These are phyloP conservation scores for Cryptomyrus ogoouensis DNA, from an alignment of 2,113 vertebrate species.

Conservation along the genomic window DNA sequence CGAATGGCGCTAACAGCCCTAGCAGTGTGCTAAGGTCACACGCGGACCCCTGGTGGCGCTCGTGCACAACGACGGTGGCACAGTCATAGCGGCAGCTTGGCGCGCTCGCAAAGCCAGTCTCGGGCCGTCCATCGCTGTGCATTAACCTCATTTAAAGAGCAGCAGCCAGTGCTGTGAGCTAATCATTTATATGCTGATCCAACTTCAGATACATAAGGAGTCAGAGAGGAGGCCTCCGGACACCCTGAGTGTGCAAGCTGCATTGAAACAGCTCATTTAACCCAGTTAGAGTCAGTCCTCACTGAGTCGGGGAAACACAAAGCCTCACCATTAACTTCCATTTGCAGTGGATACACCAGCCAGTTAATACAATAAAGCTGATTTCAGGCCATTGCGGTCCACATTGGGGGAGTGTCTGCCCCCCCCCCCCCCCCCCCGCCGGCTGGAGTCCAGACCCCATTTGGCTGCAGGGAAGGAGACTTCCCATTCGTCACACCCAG, in stretches of 20 bases:
- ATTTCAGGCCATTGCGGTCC: not conserved
- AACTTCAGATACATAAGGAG: conserved; percentile 15
- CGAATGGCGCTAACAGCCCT: not conserved
- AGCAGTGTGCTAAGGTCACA: not conserved
- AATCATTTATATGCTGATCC: not conserved
- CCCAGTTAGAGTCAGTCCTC: conserved; percentile 18
- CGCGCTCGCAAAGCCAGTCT: not conserved
- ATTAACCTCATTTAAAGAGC: conserved; percentile 10
- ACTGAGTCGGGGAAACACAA: not conserved
- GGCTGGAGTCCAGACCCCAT: not conserved
- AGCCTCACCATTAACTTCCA: conserved; percentile 9
- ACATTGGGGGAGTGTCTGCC: no score
- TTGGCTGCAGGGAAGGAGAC: not conserved
- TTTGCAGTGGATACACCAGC: not conserved
- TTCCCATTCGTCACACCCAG: not conserved
- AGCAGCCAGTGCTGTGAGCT: not conserved
- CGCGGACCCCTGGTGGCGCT: not conserved
- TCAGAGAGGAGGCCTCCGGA: conserved; percentile 24
- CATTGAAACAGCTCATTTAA: conserved; percentile 28
- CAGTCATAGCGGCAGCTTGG: not conserved
- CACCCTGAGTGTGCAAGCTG: conserved; percentile 21
- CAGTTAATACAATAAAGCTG: conserved; percentile 9
- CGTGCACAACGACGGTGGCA: not conserved
- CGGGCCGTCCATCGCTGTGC: not conserved
- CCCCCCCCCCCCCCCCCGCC: not conserved